Evolutionary conservation across 2,797 vertebrate genomes (phyloP), one percentile per base, ranked within the genome.

Genomic region (Eulemur mongoz): DNA sequence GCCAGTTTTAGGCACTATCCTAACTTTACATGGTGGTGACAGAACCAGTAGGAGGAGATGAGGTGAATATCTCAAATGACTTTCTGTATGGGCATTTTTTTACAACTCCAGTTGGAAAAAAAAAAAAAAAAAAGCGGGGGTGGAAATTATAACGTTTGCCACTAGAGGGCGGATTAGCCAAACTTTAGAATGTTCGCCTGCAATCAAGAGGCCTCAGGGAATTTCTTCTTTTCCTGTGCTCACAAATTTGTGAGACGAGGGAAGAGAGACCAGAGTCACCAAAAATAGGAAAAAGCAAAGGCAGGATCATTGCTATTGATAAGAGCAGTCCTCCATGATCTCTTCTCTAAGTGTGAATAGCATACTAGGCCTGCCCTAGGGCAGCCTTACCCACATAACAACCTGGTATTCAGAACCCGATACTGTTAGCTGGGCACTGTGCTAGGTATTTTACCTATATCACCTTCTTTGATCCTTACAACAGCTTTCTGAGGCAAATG

Each of bases 131-230:
- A 54, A 22, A 54, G 40, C 40, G 8, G 35, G 35, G 43, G 50
- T 59, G 30, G 95, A 85, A 69, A 80, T 94, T 76, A 72, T 75
- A 69, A 70, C 38, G 7, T 86, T 13, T 67, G 91, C 75, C 97
- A 76, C 91, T 89, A 96, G 97, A 89, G 91, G 96, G 83, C 86
- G 17, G 86, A 59, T 69, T 12, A 89, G 82, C 38, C 89, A 96
- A 93, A 82, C 69, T 91, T 91, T 89, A 72, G 30, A 93, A 63
- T 35, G 18, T 86, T 79, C 52, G 27, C 32, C 3, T 4, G 52
- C 40, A 7, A 4, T 22, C 9, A 70, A n/a, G 48, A 88, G 35
- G 38, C 10, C 0, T 2, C 10, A 7, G 45, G 38, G 32, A 72
- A 30, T 88, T 65, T 84, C 50, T 67, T 69, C 10, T 38, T 59